These are phyloP conservation scores for Calidris pugnax DNA, from an alignment of 2,113 vertebrate species.

Conservation along the genomic window DNA sequence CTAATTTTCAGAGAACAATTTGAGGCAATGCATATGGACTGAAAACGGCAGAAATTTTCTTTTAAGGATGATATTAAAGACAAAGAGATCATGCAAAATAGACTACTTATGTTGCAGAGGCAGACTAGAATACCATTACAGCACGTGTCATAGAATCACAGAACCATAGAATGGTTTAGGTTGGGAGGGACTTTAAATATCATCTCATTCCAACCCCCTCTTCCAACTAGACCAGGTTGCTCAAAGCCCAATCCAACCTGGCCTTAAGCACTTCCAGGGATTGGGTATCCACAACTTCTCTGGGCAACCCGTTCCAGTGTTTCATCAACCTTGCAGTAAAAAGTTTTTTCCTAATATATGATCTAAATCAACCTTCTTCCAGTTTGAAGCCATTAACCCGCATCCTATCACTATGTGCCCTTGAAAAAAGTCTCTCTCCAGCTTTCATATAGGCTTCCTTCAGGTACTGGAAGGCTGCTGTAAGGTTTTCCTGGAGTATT, in stretches of 20 bases:
- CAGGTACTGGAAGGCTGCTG: neutral
- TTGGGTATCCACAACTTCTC: neutral
- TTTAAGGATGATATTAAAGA: neutral
- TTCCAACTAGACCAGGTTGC: neutral
- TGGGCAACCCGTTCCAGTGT: neutral
- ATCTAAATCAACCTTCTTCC: neutral
- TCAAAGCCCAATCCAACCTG: neutral
- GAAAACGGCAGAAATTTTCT: slow-evolving; percentile 11
- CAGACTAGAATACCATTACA: neutral
- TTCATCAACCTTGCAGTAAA: neutral
- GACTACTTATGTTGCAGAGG: neutral
- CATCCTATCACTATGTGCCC: neutral
- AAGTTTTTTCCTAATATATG: neutral
- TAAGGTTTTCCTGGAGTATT: neutral
- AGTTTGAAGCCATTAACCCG: neutral
- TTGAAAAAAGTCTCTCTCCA: neutral
- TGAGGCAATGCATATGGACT: neutral
- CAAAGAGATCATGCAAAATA: neutral
- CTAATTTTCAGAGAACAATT: neutral
- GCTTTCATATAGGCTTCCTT: neutral
- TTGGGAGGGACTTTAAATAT: neutral
- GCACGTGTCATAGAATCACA: neutral
- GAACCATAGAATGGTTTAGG: neutral
- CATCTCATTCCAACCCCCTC: neutral
- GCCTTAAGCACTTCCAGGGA: neutral